Base-by-base conservation (phyloP, 2,797 vertebrate genomes). In the Capromys pilorides region DNA sequence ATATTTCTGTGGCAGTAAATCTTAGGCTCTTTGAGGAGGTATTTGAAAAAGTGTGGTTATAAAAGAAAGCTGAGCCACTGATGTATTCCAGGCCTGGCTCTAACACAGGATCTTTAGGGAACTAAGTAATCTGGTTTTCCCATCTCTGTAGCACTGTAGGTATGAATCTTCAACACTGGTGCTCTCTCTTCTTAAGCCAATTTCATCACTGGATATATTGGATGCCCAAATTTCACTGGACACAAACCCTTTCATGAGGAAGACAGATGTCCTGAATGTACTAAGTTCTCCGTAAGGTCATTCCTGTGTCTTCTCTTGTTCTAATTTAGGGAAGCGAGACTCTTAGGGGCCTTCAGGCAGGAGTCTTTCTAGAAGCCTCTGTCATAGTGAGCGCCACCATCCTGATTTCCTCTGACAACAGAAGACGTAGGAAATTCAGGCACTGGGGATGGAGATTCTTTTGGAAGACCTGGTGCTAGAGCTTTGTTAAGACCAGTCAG, bases 1-100 rank as follows among this genome's bases (percentile, higher is more conserved):
- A 83, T 83, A 61, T 86, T 92, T 82, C 73, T 82, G 41, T 73
- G 78, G 57, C 33, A 59, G 57, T 78, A 73, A 87, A n/a, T 90
- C 61, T 67, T 3, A 85, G 71, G 19, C n/a, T 71, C 36, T 91
- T 87, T 90, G 51, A 90, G 36, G 66, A 87, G 79, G 79, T 39
- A 26, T 67, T 82, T n/a, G 62, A 26, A n/a, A 26, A 82, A 39
- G n/a, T 19, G 16, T 75, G 45, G 45, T 88, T 82, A 82, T 45
- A 75, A 91, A 93, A 41, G 73, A 67, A 71, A 61, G 33, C 18
- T 88, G 67, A 69, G n/a, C n/a, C 22, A 26, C 39, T 36, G 82
- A 69, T 24, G 81, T 64, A 78, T 69, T 54, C 54, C 31, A 57
- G 6, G 16, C 36, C 78, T 92, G 33, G 39, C 51, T 49, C 51